Conservation (phyloP, 2,797 vertebrate genomes). For the Gorsachius magnificus region DNA sequence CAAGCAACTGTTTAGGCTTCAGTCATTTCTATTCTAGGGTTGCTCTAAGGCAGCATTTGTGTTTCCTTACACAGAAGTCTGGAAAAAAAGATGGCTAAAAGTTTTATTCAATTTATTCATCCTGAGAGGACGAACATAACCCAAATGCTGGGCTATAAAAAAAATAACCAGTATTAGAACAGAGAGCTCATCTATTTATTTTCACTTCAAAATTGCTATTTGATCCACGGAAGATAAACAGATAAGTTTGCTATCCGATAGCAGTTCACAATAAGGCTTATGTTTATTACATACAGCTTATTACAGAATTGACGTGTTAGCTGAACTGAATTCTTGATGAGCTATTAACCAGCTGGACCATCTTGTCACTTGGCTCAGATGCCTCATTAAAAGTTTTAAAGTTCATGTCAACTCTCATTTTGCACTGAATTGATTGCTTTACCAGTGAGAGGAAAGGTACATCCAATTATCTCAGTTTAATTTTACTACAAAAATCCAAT, state of each 20-base stretch:
- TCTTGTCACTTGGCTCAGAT: slow-evolving; percentile 43
- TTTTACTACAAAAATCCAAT: background rate
- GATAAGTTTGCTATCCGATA: background rate
- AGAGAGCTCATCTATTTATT: background rate
- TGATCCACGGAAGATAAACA: background rate
- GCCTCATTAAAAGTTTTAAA: slow-evolving; percentile 37
- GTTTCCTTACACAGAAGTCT: background rate
- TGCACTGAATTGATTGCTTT: background rate
- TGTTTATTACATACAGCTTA: slow-evolving; percentile 29
- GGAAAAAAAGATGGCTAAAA: background rate
- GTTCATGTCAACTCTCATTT: background rate
- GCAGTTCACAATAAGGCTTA: background rate
- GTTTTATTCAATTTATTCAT: background rate
- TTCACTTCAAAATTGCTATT: background rate
- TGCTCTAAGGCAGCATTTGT: slow-evolving; percentile 1
- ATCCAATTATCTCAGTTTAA: background rate
- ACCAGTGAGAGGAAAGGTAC: background rate
- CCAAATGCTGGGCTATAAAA: background rate
- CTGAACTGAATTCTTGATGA: slow-evolving; percentile 38
- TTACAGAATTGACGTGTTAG: slow-evolving; percentile 3
- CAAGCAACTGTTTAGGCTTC: slow-evolving; percentile 54
- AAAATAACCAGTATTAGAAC: background rate
- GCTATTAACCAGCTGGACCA: slow-evolving; percentile 37
- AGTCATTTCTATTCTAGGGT: slow-evolving; percentile 56
- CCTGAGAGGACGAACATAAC: background rate